Percentiles rank a stretch among this genome's conserved stretches.
These are phyloP conservation scores for Copsychus sechellarum DNA, from an alignment of 2,113 vertebrate species.

Conservation along the genomic window DNA sequence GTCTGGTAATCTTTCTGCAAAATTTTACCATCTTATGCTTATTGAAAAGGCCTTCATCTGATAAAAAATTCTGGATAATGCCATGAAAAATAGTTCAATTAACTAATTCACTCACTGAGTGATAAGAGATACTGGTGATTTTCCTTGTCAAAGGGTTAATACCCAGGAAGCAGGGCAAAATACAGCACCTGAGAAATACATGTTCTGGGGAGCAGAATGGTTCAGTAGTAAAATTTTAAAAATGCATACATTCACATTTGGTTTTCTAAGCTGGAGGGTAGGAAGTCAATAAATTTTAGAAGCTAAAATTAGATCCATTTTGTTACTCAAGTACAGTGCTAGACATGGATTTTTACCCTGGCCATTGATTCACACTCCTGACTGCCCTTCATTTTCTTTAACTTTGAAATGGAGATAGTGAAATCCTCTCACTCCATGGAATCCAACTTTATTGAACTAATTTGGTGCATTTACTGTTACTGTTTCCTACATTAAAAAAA, in stretches of 20 bases:
- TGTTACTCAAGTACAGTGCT: background rate
- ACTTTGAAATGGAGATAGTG: background rate
- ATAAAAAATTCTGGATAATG: background rate
- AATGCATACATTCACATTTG: background rate
- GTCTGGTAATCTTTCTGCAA: background rate
- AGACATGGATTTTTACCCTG: background rate
- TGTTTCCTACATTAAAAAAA: background rate
- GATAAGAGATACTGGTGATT: background rate
- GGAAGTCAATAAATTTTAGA: background rate
- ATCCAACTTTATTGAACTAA: background rate
- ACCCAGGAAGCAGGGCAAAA: background rate
- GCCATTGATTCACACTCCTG: background rate
- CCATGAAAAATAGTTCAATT: background rate
- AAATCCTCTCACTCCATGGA: background rate
- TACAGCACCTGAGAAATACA: background rate
- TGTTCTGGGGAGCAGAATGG: background rate
- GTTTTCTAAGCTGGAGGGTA: background rate
- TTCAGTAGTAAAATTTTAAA: background rate
- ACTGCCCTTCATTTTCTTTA: background rate
- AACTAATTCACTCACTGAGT: background rate
- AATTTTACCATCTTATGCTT: background rate
- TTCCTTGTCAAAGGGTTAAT: background rate
- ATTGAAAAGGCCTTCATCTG: background rate
- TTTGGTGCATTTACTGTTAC: background rate
- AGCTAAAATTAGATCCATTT: background rate